phyloP scores from a whole-genome alignment of 2,797 vertebrate species.

The Podarcis lilfordi region DNA sequence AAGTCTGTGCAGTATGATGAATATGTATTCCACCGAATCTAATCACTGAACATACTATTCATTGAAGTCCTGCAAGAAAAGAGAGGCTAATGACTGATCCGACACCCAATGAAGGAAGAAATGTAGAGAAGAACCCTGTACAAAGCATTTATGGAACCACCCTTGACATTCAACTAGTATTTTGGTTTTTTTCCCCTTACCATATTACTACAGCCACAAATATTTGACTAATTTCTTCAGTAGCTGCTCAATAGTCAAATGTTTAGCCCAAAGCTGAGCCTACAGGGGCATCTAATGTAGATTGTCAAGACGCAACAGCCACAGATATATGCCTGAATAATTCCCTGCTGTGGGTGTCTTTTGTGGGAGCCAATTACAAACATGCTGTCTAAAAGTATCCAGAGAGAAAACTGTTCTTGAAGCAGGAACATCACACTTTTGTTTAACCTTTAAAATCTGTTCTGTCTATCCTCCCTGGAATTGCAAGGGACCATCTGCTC shows the following conservation, averaged over 20 bases:
- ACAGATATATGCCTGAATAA: neutral
- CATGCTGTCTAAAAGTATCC: constrained; percentile 23
- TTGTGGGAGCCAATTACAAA: constrained; percentile 26
- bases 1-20: neutral
- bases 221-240: neutral
- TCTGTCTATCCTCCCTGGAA: constrained; percentile 28
- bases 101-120: neutral
- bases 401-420: constrained; percentile 33
- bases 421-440: constrained; percentile 43
- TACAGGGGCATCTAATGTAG: neutral
- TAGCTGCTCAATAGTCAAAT: neutral
- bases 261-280: neutral
- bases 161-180: neutral
- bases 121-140: neutral
- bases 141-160: neutral
- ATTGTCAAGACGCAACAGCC: neutral
- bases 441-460: constrained; percentile 40
- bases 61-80: neutral
- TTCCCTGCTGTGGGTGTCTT: constrained; percentile 11
- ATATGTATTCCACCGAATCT: neutral
- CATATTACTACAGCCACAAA: neutral
- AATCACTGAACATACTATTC: no score
- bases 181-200: neutral
- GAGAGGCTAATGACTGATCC: neutral
- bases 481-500: constrained; percentile 31